Conservation (phyloP, 1,140 invertebrate genomes). For the Hylaeus volcanicus region DNA sequence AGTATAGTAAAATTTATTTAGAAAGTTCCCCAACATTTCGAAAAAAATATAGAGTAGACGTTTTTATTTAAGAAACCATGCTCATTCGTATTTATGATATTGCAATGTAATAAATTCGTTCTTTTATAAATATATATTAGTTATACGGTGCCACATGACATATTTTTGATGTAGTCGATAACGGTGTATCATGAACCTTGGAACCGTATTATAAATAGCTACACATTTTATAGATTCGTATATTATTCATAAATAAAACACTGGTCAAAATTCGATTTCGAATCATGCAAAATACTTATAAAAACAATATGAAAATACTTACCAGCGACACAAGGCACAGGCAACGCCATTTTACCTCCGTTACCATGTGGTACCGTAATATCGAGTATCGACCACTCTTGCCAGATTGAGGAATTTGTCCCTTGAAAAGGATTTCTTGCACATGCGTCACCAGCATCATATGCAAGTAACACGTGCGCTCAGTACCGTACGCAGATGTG, state of each 20-base stretch:
- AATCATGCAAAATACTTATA: not conserved
- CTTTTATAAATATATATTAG: slow-evolving; percentile 37
- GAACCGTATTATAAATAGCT: not conserved
- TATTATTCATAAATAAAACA: not conserved
- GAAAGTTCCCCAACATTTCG: not conserved
- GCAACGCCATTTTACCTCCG: slow-evolving; percentile 77
- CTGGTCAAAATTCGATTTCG: not conserved
- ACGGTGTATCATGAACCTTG: slow-evolving; percentile 6
- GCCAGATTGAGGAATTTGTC: slow-evolving; percentile 43
- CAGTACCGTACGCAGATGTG: not conserved
- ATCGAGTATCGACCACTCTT: slow-evolving; percentile 51
- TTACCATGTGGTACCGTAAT: slow-evolving; percentile 61
- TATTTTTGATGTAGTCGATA: slow-evolving; percentile 29
- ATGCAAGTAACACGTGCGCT: slow-evolving; percentile 41
- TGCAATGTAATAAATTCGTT: not conserved
- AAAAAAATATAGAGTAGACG: not conserved
- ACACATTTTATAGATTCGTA: not conserved
- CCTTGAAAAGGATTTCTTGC: slow-evolving; percentile 46
- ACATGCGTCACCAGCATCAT: slow-evolving; percentile 39
- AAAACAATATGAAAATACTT: slow-evolving; percentile 60
- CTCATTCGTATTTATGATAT: not conserved
- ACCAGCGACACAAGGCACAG: slow-evolving; percentile 78
- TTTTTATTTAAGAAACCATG: not conserved
- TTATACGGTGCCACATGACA: slow-evolving; percentile 30
- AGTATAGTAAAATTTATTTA: not conserved